These are phyloP conservation scores for Scaptodrosophila lebanonensis DNA, from an alignment of 1,140 invertebrate genomes.

Conservation along the genomic window DNA sequence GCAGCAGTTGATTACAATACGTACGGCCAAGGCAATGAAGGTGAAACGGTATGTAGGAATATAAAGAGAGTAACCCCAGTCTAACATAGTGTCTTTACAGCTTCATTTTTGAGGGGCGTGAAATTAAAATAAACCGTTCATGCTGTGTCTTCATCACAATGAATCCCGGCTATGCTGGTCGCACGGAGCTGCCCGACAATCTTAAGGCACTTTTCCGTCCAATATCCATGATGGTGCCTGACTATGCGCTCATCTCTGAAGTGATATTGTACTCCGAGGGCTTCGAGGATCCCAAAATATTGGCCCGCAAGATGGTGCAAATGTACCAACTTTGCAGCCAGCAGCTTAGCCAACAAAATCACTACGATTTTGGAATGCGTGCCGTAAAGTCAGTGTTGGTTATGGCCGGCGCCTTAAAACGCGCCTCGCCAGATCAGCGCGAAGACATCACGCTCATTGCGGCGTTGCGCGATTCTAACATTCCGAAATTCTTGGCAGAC, in stretches of 20 bases:
- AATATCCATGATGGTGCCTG: constrained; percentile 95
- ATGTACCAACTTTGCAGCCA: constrained; percentile 95
- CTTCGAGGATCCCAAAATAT: constrained; percentile 89
- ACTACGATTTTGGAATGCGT: constrained; percentile 96
- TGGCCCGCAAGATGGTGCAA: constrained; percentile 93
- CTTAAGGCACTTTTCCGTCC: constrained; percentile 91
- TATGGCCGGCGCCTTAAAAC: constrained; percentile 92
- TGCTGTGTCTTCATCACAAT: constrained; percentile 95
- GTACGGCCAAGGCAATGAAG: constrained; percentile 85
- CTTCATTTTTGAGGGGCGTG: constrained; percentile 93
- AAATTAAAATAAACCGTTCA: constrained; percentile 89
- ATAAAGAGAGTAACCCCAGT: constrained; percentile 19
- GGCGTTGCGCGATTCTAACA: constrained; percentile 92
- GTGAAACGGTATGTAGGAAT: constrained; percentile 79
- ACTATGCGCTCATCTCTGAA: constrained; percentile 94
- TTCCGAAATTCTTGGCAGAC: constrained; percentile 93
- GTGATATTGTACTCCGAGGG: constrained; percentile 95
- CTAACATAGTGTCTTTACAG: constrained; percentile 44
- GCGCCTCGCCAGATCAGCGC: constrained; percentile 88
- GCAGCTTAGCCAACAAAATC: constrained; percentile 94
- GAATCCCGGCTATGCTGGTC: constrained; percentile 93
- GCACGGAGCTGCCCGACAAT: constrained; percentile 90
- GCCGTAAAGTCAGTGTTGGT: constrained; percentile 85
- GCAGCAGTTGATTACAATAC: constrained; percentile 87
- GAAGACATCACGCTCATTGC: constrained; percentile 88